phyloP scores from a whole-genome alignment of 2,888 invertebrate species.

The Steinernema scapterisci region DNA sequence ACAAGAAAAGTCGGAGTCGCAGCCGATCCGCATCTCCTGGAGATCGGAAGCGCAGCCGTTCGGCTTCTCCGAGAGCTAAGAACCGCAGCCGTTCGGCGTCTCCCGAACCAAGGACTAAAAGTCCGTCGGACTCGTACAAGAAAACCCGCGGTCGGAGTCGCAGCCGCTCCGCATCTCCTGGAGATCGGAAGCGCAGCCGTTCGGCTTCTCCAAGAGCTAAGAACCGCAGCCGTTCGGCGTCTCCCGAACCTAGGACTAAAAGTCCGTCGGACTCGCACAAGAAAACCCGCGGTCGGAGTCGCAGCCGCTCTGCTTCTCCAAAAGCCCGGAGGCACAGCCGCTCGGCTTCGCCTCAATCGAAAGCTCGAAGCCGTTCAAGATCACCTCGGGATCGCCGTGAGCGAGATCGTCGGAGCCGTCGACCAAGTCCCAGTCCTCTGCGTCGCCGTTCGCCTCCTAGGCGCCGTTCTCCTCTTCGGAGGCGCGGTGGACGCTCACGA shows the following conservation, averaged over 20 bases:
- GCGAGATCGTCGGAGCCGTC: background rate
- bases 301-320: background rate
- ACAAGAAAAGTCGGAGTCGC: too few relatives aligned
- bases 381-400: background rate
- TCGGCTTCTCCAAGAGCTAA: background rate
- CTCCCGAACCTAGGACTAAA: background rate
- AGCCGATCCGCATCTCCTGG: background rate
- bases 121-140: background rate
- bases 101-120: background rate
- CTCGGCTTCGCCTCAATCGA: background rate
- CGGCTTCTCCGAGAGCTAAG: background rate
- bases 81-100: background rate
- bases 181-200: background rate
- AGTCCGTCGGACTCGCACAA: background rate
- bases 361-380: background rate
- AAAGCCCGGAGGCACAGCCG: background rate
- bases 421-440: background rate
- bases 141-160: too few relatives aligned
- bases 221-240: background rate
- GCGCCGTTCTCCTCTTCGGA: background rate
- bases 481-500: background rate
- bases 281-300: background rate
- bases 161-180: background rate
- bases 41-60: background rate
- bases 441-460: background rate